A percentile compares a stretch with the other conserved stretches of the same genome.
phyloP scores from a whole-genome alignment of 2,797 vertebrate genomes.

The Chrosomus eos region DNA sequence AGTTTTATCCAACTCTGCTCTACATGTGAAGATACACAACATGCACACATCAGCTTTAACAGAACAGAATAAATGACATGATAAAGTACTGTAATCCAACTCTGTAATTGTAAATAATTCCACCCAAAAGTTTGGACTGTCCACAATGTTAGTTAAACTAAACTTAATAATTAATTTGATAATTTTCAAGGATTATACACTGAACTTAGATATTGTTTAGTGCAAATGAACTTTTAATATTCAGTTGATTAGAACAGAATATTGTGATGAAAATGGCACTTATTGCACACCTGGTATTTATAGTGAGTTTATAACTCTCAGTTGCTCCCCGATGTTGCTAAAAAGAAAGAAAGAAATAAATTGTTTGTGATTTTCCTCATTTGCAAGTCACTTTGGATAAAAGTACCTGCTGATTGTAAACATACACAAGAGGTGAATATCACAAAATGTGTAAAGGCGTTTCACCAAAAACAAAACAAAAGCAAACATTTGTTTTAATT shows the following conservation, averaged over 20 bases:
- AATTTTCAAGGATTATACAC: background rate
- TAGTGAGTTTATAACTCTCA: constrained; percentile 65
- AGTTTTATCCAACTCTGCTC: background rate
- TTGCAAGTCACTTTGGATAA: background rate
- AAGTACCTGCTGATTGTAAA: background rate
- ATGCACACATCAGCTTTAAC: no score
- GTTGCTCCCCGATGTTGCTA: constrained; percentile 59
- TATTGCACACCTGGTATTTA: constrained; percentile 73
- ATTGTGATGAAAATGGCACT: background rate
- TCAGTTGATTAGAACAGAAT: background rate
- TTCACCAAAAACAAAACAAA: background rate
- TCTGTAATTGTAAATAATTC: no score
- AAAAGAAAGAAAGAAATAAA: background rate
- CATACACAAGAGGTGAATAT: background rate
- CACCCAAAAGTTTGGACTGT: no score
- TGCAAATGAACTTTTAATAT: background rate
- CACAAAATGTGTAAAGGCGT: background rate
- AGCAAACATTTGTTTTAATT: background rate
- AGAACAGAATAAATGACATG: no score
- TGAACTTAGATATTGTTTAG: background rate
- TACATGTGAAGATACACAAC: background rate
- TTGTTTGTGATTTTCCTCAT: background rate
- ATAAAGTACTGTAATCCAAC: no score
- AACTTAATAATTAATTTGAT: no score
- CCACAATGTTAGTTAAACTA: no score